Evolutionary conservation across 2,888 invertebrate genomes (phyloP).

Genomic region (Auanema sp.): DNA sequence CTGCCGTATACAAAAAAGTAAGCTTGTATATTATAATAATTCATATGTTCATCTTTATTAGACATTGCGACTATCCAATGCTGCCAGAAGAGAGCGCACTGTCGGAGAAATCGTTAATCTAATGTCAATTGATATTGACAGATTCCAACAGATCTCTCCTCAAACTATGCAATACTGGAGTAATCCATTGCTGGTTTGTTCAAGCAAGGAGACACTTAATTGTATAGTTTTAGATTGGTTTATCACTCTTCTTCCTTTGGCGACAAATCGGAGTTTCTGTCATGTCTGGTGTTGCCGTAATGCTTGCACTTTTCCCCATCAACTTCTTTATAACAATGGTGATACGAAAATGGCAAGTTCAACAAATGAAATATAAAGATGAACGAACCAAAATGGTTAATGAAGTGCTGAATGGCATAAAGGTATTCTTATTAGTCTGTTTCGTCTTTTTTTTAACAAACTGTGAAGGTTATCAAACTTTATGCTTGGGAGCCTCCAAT

Average conservation of each 20-base stretch:
- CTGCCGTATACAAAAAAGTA: constrained; percentile 65
- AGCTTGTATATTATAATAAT: neutral
- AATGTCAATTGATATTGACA: constrained; percentile 69
- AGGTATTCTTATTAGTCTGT: constrained; percentile 66
- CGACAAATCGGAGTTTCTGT: constrained; percentile 76
- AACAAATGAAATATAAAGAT: constrained; percentile 91
- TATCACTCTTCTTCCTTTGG: constrained; percentile 65
- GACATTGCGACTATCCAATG: constrained; percentile 66
- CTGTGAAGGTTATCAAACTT: constrained; percentile 60
- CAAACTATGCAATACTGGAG: constrained; percentile 63
- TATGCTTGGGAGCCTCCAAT: constrained; percentile 69
- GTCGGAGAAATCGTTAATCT: constrained; percentile 70
- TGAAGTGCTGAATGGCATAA: constrained; percentile 88
- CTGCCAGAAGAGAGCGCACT: constrained; percentile 67
- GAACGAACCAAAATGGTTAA: constrained; percentile 90
- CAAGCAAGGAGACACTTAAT: neutral
- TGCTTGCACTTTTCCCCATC: constrained; percentile 81
- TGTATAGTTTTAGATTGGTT: constrained; percentile 27
- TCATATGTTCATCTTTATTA: constrained; percentile 12
- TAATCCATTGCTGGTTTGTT: constrained; percentile 53
- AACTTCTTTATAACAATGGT: constrained; percentile 62
- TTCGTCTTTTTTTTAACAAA: neutral
- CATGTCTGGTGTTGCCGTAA: constrained; percentile 88
- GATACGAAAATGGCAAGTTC: constrained; percentile 68
- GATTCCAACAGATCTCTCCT: constrained; percentile 65